phyloP scores from a whole-genome alignment of 2,113 vertebrate species.

The Sinocyclocheilus anshuiensis region DNA sequence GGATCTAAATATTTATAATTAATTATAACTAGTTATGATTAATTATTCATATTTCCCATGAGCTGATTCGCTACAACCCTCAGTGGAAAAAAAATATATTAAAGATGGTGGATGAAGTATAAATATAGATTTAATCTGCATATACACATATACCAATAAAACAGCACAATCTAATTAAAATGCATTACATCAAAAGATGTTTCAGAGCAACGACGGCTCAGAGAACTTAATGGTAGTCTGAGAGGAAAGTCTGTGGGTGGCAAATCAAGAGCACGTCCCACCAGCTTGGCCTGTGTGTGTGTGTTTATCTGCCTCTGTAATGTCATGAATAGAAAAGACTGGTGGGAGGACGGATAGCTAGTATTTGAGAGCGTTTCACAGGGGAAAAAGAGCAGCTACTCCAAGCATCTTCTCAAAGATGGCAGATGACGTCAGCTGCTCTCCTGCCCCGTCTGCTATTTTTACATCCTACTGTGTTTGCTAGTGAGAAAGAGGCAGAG shows the following conservation, averaged over 20 bases:
- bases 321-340: neutral
- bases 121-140: too few species aligned
- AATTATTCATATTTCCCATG: too few species aligned
- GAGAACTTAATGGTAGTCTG: slow-evolving; percentile 12
- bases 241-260: slow-evolving; percentile 36
- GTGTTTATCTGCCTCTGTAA: neutral
- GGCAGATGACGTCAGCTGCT: slow-evolving; percentile 36
- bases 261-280: neutral
- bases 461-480: slow-evolving; percentile 12
- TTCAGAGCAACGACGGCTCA: neutral
- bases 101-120: too few species aligned
- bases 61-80: too few species aligned
- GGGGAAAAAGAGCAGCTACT: slow-evolving; percentile 26
- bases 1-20: too few species aligned
- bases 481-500: slow-evolving; percentile 7
- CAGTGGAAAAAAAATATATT: too few species aligned
- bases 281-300: neutral
- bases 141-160: too few species aligned
- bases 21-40: too few species aligned
- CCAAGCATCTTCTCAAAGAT: neutral
- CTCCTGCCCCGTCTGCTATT: slow-evolving; percentile 30
- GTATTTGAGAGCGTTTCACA: neutral
- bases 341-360: slow-evolving; percentile 18
- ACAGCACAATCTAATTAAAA: too few species aligned
- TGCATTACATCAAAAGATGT: too few species aligned